Evolutionary conservation across 2,888 invertebrate genomes (phyloP).

Genomic region (Euclidia mi): DNA sequence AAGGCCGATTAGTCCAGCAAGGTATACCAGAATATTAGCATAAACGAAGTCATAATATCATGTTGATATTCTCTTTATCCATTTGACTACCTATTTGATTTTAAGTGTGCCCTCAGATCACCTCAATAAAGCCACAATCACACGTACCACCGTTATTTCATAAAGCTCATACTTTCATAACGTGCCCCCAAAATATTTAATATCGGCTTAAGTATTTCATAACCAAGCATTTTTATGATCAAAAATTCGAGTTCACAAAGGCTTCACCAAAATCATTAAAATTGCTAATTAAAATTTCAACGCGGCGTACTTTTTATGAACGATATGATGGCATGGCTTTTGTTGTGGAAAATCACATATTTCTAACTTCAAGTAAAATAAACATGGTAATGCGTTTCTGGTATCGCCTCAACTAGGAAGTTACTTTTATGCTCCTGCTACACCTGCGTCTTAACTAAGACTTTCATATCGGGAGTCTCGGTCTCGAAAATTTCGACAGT

Average conservation of each 20-base stretch:
- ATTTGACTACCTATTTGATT: background rate
- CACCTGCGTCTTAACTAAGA: no score
- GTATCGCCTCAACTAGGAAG: no score
- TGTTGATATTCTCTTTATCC: no score
- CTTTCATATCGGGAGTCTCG: no score
- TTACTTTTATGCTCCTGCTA: no score
- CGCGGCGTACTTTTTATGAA: slow-evolving; percentile 1
- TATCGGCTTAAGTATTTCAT: slow-evolving; percentile 48
- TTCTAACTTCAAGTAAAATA: no score
- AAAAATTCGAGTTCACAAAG: slow-evolving; percentile 43
- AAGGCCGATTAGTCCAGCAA: no score
- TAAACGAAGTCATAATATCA: no score
- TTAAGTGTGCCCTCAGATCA: background rate
- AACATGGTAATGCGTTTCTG: no score
- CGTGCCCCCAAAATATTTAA: slow-evolving; percentile 39
- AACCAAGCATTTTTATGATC: slow-evolving; percentile 40
- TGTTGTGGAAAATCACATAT: no score
- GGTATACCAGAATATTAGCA: no score
- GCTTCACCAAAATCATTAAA: slow-evolving; percentile 46
- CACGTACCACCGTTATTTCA: slow-evolving; percentile 13
- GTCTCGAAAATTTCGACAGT: no score
- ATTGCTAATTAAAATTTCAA: slow-evolving; percentile 45
- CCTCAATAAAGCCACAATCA: slow-evolving; percentile 1
- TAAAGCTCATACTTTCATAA: slow-evolving; percentile 13
- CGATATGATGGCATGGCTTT: slow-evolving; percentile 2